Evolutionary conservation across 2,888 invertebrate species (phyloP), one percentile per base, ranked within the genome.

Genomic region (Megastigmus dorsalis): DNA sequence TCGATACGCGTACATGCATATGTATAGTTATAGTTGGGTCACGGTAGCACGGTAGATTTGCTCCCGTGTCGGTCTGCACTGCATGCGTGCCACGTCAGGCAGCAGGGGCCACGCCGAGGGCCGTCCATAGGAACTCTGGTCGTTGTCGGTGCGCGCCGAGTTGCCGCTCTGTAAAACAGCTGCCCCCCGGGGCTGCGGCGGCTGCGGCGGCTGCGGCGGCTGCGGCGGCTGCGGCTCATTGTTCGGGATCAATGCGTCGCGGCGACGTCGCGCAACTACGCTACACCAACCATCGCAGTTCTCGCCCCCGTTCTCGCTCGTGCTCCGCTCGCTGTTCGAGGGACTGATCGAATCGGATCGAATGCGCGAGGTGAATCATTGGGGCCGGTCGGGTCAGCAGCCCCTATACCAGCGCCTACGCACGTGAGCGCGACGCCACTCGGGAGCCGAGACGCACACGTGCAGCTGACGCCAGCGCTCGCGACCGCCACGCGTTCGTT

Each of bases 191-290:
- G n/a, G n/a, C n/a, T n/a, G n/a, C n/a, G n/a, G n/a, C n/a, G n/a
- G n/a, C n/a, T n/a, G n/a, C n/a, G n/a, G n/a, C n/a, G n/a, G n/a
- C n/a, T n/a, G n/a, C n/a, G n/a, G n/a, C n/a, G n/a, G n/a, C n/a
- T n/a, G n/a, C n/a, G n/a, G n/a, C n/a, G n/a, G n/a, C n/a, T n/a
- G n/a, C n/a, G n/a, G n/a, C 36, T 63, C 74, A 69, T 74, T 73
- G 73, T 73, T 73, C 60, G 66, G 59, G 38, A 45, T 60, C 66
- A 73, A 73, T 73, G 59, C 60, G 41, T 66, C 63, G 66, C 66
- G 63, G 65, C 57, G 60, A 60, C 60, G 41, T 28, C 36, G 59
- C 30, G 23, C 54, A 41, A 26, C 15, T n/a, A n/a, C 59, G 59
- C 13, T 55, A 5, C 33, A n/a, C n/a, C n/a, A n/a, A n/a, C 13